Evolutionary conservation across 1,140 invertebrate species (phyloP).

Genomic region (Oedothorax gibbosus): DNA sequence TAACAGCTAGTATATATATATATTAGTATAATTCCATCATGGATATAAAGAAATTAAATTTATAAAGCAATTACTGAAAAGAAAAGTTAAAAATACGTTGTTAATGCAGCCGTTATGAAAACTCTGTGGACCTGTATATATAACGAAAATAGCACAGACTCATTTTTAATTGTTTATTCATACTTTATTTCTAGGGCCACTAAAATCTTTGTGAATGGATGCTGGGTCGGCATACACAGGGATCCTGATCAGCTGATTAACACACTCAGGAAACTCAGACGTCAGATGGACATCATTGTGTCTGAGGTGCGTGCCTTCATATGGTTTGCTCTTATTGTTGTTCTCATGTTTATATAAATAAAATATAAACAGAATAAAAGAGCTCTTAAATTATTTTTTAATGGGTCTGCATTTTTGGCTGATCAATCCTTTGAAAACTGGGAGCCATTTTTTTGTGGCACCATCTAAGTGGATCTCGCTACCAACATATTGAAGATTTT

Average conservation of each 20-base stretch:
- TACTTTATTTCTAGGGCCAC: conserved; percentile 76
- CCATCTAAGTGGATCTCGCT: too few species aligned
- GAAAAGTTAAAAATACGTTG: neutral
- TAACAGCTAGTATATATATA: too few species aligned
- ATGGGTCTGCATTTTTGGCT: too few species aligned
- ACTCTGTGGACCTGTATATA: neutral
- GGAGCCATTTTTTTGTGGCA: too few species aligned
- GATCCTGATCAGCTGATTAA: conserved; percentile 98
- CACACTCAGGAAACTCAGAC: conserved; percentile 91
- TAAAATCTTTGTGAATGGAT: conserved; percentile 99
- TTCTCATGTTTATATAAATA: neutral
- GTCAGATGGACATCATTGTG: conserved; percentile 99
- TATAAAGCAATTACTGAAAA: too few species aligned
- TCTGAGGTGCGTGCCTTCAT: conserved; percentile 77
- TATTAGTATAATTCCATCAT: too few species aligned
- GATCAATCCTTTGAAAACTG: too few species aligned
- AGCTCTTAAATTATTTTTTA: neutral
- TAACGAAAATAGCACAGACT: neutral
- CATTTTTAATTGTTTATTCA: neutral
- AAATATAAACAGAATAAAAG: neutral
- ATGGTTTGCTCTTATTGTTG: neutral
- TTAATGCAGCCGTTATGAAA: neutral
- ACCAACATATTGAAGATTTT: too few species aligned
- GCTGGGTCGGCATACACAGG: conserved; percentile 98
- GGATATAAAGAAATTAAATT: too few species aligned